Evolutionary conservation across 2,113 vertebrate species (phyloP), one percentile per base, ranked within the genome.

Genomic region (Gavialis gangeticus): DNA sequence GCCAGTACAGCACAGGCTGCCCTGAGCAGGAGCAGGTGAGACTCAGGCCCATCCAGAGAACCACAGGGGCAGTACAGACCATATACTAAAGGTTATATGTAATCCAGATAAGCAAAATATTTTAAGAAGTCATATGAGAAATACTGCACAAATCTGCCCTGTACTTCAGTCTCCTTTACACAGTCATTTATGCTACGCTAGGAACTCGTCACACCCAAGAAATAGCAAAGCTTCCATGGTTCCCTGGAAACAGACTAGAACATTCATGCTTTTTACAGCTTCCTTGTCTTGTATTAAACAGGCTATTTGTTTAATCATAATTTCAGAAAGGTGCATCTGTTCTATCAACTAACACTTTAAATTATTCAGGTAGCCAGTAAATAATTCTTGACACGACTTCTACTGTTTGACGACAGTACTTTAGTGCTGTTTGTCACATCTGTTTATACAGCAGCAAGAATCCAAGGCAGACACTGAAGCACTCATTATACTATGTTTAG

Each of bases 171-270:
- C 55, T 71, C 25, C n/a, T 64, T 46, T 75, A 37, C 2, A 71
- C 67, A 64, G 46, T 82, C 62, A 46, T 63, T 90, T 30, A 21
- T 73, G 82, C 79, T 90, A 93, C 90, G 90, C 75, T 18, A 96
- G 91, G 94, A 93, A 94, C 85, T 85, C 82, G 87, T 73, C 92
- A 96, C 96, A 92, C 96, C 97, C 91, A 92, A 95, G 1, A 28
- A 97, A 97, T 92, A 95, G 92, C 85, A 89, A 15, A 92, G 90
- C 86, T 89, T 81, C 55, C 85, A 30, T 2, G 60, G 19, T 87
- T 84, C 55, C 82, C 91, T 10, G 81, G 75, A 90, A 66, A 79
- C 0, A 82, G n/a, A 75, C 55, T 75, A 56, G 77, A 37, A 82
- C 63, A 66, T 4, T 78, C 82, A 12, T 2, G 0, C 3, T n/a